phyloP scores from a whole-genome alignment of 1,140 invertebrate species.

The Mamestra configurata region DNA sequence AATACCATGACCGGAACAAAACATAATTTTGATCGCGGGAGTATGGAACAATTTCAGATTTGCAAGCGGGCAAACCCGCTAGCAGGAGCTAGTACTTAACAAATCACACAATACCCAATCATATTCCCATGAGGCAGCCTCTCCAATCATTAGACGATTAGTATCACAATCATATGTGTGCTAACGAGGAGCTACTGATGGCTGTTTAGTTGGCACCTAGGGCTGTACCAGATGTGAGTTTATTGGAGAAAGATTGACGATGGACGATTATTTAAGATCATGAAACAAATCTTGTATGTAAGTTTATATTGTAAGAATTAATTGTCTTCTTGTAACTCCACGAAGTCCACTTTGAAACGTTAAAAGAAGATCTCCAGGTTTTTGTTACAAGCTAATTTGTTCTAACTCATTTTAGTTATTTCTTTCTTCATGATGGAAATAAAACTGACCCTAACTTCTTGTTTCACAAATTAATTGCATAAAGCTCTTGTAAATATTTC shows the following conservation, averaged over 20 bases:
- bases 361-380: too few species aligned
- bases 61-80: too few species aligned
- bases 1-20: too few species aligned
- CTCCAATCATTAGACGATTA: neutral
- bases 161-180: slow-evolving; percentile 2
- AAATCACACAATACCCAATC: slow-evolving; percentile 6
- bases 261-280: neutral
- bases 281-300: too few species aligned
- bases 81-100: neutral
- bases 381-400: too few species aligned
- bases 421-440: too few species aligned
- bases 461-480: too few species aligned
- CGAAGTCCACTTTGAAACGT: neutral
- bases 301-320: neutral
- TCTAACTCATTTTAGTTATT: too few species aligned
- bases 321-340: neutral
- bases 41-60: too few species aligned
- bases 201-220: neutral
- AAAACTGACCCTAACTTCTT: too few species aligned
- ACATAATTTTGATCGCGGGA: too few species aligned
- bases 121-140: neutral
- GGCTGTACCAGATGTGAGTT: neutral
- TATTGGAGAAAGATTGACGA: slow-evolving; percentile 7
- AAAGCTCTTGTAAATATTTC: too few species aligned
- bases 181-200: slow-evolving; percentile 5